Percentiles rank a stretch among this genome's conserved stretches.
These are phyloP conservation scores for Epiperipatus broadwayi DNA, from an alignment of 2,888 invertebrate genomes.

Conservation along the genomic window DNA sequence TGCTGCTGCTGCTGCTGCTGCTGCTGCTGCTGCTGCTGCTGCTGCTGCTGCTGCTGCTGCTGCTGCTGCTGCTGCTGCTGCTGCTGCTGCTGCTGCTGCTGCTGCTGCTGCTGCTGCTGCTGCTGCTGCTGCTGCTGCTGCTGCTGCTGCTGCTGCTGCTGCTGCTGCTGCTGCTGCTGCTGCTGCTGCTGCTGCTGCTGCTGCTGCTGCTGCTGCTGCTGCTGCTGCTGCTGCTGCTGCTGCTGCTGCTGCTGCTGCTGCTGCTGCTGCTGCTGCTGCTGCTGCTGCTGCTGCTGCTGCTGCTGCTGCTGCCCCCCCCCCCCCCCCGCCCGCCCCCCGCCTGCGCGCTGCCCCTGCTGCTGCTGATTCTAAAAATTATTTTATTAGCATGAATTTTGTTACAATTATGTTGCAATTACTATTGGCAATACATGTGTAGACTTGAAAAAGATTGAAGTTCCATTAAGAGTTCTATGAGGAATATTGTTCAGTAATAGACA, in stretches of 20 bases:
- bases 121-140: conserved; percentile 3
- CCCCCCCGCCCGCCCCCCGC: background rate
- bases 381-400: too few species aligned
- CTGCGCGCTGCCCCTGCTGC: background rate
- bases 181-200: conserved; percentile 3
- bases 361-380: too few species aligned
- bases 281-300: conserved; percentile 3
- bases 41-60: conserved; percentile 3
- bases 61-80: conserved; percentile 3
- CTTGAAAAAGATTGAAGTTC: too few species aligned
- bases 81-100: conserved; percentile 3
- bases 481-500: too few species aligned
- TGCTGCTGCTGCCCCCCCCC: background rate
- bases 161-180: conserved; percentile 3
- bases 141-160: conserved; percentile 3
- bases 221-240: conserved; percentile 3
- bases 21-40: conserved; percentile 3
- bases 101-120: conserved; percentile 3
- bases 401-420: too few species aligned
- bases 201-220: conserved; percentile 3
- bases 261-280: conserved; percentile 3
- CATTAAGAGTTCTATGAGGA: too few species aligned
- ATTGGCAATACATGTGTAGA: too few species aligned
- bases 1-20: conserved; percentile 3
- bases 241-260: conserved; percentile 3